phyloP scores from a whole-genome alignment of 2,797 vertebrate genomes.

The Eptatretus atami region DNA sequence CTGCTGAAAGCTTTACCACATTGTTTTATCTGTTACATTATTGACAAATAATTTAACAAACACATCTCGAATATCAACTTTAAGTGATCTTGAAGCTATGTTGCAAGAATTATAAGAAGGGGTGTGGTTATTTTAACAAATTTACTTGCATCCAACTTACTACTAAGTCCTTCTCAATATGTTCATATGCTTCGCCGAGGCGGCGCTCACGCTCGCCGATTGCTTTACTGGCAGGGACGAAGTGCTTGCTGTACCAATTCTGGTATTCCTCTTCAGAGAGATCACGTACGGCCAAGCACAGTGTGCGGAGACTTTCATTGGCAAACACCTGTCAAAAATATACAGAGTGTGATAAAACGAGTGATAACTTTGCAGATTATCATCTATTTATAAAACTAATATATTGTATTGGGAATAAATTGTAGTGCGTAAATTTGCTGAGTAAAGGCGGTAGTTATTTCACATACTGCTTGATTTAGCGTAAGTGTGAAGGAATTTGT shows the following conservation, averaged over 20 bases:
- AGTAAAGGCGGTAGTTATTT: no score
- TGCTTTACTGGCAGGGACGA: slow-evolving; percentile 16
- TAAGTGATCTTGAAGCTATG: not conserved
- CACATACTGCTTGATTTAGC: no score
- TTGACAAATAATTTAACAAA: no score
- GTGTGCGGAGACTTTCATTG: slow-evolving; percentile 39
- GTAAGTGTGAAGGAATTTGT: no score
- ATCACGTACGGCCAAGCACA: slow-evolving; percentile 45
- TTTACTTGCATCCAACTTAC: slow-evolving; percentile 14
- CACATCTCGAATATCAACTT: not conserved
- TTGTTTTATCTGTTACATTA: no score
- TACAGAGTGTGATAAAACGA: no score
- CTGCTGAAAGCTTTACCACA: no score
- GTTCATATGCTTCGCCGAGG: slow-evolving; percentile 30
- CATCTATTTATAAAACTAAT: no score
- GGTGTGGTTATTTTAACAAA: no score
- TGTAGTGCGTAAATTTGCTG: no score
- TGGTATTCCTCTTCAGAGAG: slow-evolving; percentile 23
- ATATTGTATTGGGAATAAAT: no score
- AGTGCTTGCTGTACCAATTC: slow-evolving; percentile 21
- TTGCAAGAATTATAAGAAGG: not conserved
- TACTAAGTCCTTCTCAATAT: slow-evolving; percentile 41
- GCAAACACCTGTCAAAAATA: slow-evolving; percentile 23
- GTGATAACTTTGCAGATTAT: no score
- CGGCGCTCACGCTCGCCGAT: slow-evolving; percentile 15